Evolutionary conservation across 2,797 vertebrate genomes (phyloP), one percentile per base, ranked within the genome.

Genomic region (Glyptemys insculpta): DNA sequence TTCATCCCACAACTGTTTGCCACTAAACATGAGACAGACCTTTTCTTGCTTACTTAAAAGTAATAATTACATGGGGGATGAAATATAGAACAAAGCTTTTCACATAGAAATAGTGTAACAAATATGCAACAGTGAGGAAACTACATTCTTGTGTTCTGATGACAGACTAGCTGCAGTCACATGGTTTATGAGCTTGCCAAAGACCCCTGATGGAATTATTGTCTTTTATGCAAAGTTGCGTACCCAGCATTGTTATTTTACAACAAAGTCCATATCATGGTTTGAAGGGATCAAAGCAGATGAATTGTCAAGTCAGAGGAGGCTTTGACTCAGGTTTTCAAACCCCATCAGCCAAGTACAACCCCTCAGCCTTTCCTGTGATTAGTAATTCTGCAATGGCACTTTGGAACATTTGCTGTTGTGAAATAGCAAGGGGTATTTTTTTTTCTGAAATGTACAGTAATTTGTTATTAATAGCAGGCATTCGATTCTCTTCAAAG

Each of bases 381-480:
- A 80, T 80, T 49, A 52, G 19, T n/a, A 44, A 2, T 85, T 54
- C 68, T 80, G 47, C 68, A 34, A 5, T 5, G 53, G 44, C 50
- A 44, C 2, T 0, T 49, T 84, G 25, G 41, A 50, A n/a, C 44
- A 21, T 82, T 41, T 6, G 0, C 23, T 31, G 0, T 8, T 0
- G 1, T 82, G 12, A 1, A 8, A 49, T 19, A 83, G 49, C 19
- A 88, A 29, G 41, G 29, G 1, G 0, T 10, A 3, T 9, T 79
- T 80, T 90, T 90, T 80, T 52, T 34, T 34, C 83, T 50, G 44
- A 76, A 44, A 53, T 12, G 18, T 89, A 0, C 29, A 87, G 27
- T 31, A 4, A 15, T 68, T 85, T 47, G 15, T 2, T 19, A 25
- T 31, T 0, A 50, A 37, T 19, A 62, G 44, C 41, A 47, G 2